A percentile compares a stretch with the other conserved stretches of the same genome.
Conservation (phyloP, 64 coral and sea anemone species). For the Platygyra sinensis region DNA sequence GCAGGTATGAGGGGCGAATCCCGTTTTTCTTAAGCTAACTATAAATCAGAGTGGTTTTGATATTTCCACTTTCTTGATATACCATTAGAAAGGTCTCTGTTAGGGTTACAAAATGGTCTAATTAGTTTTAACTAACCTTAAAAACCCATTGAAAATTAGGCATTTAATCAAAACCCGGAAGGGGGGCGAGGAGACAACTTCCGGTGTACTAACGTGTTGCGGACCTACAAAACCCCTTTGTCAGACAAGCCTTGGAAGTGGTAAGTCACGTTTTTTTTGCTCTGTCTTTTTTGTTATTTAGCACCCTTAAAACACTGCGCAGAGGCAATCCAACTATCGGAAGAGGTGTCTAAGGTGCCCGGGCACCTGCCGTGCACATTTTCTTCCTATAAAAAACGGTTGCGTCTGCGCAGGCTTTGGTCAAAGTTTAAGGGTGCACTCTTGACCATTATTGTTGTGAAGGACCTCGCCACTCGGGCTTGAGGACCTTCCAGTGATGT, state of each 20-base stretch:
- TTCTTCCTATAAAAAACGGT: conserved; percentile 1
- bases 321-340: conserved; percentile 19
- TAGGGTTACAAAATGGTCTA: too few relatives aligned
- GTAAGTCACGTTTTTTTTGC: neutral
- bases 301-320: conserved; percentile 32
- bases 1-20: too few relatives aligned
- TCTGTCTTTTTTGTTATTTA: neutral
- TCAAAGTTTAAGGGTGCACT: conserved; percentile 33
- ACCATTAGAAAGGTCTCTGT: too few relatives aligned
- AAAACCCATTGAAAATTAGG: too few relatives aligned
- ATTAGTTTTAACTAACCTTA: too few relatives aligned
- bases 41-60: too few relatives aligned
- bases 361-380: conserved; percentile 17
- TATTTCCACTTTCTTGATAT: too few relatives aligned
- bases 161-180: too few relatives aligned
- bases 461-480: neutral
- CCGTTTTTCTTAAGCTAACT: too few relatives aligned
- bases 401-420: conserved; percentile 20
- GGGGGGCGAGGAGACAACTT: too few relatives aligned
- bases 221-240: too few relatives aligned
- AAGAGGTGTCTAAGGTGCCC: conserved; percentile 4
- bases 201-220: too few relatives aligned
- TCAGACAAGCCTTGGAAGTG: neutral
- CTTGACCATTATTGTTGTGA: neutral
- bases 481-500: conserved; percentile 6